phyloP scores from a whole-genome alignment of 2,797 vertebrate species.

The Saxicola maurus region DNA sequence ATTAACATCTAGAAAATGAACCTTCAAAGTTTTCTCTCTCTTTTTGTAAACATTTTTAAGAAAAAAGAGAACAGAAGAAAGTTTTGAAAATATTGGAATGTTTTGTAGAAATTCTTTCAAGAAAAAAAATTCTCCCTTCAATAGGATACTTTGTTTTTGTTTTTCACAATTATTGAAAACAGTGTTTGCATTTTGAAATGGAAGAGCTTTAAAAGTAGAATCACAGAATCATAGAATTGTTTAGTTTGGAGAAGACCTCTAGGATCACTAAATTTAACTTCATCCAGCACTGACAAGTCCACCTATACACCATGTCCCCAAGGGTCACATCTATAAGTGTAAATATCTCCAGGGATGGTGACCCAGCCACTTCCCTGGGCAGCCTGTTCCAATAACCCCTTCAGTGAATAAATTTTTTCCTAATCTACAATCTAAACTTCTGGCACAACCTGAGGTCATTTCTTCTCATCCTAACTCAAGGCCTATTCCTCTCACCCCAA shows the following conservation, averaged over 20 bases:
- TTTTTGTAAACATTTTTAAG: background rate
- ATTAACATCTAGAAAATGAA: background rate
- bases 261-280: background rate
- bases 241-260: background rate
- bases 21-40: background rate
- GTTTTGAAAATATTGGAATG: background rate
- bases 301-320: background rate
- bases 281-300: background rate
- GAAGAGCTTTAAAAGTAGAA: background rate
- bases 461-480: background rate
- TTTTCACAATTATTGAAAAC: background rate
- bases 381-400: background rate
- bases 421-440: background rate
- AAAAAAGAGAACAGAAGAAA: background rate
- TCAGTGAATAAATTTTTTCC: background rate
- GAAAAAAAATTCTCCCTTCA: background rate
- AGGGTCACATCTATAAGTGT: background rate
- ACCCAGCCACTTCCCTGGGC: background rate
- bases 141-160: background rate
- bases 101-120: background rate
- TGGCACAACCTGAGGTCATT: background rate
- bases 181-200: background rate
- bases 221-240: background rate
- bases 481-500: accelerated
- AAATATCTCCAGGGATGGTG: background rate